Evolutionary conservation across 2,113 vertebrate species (phyloP).

Genomic region (Forbesichthys agassizii): DNA sequence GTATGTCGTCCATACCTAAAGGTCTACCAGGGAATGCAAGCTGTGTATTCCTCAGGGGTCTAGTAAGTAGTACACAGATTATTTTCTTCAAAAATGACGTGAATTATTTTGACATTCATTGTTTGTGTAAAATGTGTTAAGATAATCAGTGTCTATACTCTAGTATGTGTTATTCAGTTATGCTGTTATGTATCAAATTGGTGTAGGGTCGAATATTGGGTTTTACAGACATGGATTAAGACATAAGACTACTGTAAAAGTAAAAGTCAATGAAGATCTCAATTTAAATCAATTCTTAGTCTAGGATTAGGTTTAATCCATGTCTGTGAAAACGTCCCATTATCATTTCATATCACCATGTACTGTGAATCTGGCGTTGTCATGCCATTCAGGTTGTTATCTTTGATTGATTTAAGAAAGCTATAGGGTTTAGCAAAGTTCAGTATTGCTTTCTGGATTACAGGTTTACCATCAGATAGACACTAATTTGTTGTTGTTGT

Average conservation of each 20-base stretch:
- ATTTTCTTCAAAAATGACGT: not conserved
- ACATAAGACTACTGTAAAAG: too few relatives aligned
- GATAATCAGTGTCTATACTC: slow-evolving; percentile 18
- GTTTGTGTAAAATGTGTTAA: not conserved
- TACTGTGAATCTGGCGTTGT: too few relatives aligned
- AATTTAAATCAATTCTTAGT: too few relatives aligned
- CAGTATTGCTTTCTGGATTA: slow-evolving; percentile 2
- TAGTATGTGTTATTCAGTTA: slow-evolving; percentile 4
- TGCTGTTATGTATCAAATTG: not conserved
- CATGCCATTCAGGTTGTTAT: too few relatives aligned
- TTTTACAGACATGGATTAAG: too few relatives aligned
- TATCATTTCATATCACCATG: too few relatives aligned
- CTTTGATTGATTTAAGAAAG: too few relatives aligned
- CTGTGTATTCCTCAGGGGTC: slow-evolving; percentile 90
- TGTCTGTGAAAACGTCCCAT: too few relatives aligned
- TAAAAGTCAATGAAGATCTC: too few relatives aligned
- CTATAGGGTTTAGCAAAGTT: too few relatives aligned
- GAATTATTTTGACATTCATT: not conserved
- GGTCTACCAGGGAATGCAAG: slow-evolving; percentile 94
- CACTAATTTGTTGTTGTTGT: slow-evolving; percentile 22
- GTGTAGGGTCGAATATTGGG: too few relatives aligned
- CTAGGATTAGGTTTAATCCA: too few relatives aligned
- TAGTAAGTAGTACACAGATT: slow-evolving; percentile 82
- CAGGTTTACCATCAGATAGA: not conserved
- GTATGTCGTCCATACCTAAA: slow-evolving; percentile 90